Evolutionary conservation across 2,797 vertebrate genomes (phyloP), one percentile per base, ranked within the genome.

Genomic region (Australoheros facetus): DNA sequence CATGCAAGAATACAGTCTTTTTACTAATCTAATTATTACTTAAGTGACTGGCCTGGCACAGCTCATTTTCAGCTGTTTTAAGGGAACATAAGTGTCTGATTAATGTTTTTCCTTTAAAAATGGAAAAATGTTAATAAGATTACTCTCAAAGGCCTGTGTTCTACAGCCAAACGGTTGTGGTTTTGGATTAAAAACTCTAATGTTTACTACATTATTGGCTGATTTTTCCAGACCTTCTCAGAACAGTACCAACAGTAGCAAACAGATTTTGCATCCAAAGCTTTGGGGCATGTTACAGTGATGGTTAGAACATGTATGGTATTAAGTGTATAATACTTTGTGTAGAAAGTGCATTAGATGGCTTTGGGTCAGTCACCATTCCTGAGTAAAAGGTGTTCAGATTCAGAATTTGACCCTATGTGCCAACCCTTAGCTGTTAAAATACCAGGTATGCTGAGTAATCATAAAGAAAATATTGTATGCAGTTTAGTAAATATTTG

Each of bases 191-290:
- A 64, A 55, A 19, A 23, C 48, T 81, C 10, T 7, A 87, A 78
- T 77, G 75, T 84, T 77, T 87, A 84, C 53, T 72, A 78, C 45
- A 81, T 82, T 73, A 64, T 79, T 81, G 80, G 75, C 85, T 62
- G 60, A 53, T 85, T 85, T 90, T 90, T 85, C 76, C 84, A 87
- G 74, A 73, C 64, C 70, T 79, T 69, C 64, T 59, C 69, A 83
- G 69, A 73, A 55, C 56, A 58, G 13, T 55, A 71, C 79, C 78
- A 82, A 88, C 85, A 81, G 79, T 85, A 85, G 86, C 73, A 57
- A 81, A 81, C 72, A 70, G 48, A 74, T 19, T 73, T 66, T 89
- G 62, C 30, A 37, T 80, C n/a, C 56, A 77, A 26, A 84, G 54
- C 55, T 73, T 70, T 60, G 21, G 16, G 16, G 39, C 57, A 9